phyloP scores from a whole-genome alignment of 1,140 invertebrate species.

The Drosophila mauritiana region DNA sequence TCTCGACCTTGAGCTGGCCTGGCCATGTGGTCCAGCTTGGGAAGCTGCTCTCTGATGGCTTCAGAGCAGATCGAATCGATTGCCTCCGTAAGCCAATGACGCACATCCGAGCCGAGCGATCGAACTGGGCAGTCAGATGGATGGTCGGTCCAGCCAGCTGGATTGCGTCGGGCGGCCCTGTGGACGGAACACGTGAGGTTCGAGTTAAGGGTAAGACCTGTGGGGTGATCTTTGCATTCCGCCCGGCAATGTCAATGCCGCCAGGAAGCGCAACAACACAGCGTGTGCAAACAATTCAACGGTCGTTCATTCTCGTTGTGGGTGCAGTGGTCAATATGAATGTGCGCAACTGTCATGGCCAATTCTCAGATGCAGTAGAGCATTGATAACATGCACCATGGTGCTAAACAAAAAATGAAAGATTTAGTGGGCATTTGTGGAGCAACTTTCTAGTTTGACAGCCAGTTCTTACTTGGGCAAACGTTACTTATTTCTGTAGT shows the following conservation, averaged over 20 bases:
- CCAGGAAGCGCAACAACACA: not conserved
- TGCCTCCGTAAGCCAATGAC: conserved; percentile 19
- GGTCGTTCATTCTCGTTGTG: not conserved
- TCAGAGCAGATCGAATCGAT: conserved; percentile 9
- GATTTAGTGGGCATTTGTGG: too few species aligned
- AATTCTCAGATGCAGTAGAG: conserved; percentile 11
- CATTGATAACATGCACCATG: not conserved
- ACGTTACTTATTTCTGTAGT: too few species aligned
- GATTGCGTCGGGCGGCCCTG: conserved; percentile 1
- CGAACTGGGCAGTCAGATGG: not conserved
- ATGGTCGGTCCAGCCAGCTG: not conserved
- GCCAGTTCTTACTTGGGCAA: too few species aligned
- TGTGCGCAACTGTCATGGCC: not conserved
- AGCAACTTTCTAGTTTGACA: too few species aligned
- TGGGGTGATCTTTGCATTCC: conserved; percentile 1
- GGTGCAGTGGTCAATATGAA: conserved; percentile 1
- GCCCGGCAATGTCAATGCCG: conserved; percentile 7
- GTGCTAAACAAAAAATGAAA: too few species aligned
- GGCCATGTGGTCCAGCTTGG: conserved; percentile 29
- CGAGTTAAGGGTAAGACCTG: conserved; percentile 10
- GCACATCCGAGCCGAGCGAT: conserved; percentile 7
- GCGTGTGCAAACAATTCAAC: conserved; percentile 10
- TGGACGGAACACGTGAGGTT: conserved; percentile 5
- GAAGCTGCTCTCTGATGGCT: conserved; percentile 3
- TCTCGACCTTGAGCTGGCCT: conserved; percentile 20